phyloP scores from a whole-genome alignment of 2,113 vertebrate species.

The Syngnathoides biaculeatus region DNA sequence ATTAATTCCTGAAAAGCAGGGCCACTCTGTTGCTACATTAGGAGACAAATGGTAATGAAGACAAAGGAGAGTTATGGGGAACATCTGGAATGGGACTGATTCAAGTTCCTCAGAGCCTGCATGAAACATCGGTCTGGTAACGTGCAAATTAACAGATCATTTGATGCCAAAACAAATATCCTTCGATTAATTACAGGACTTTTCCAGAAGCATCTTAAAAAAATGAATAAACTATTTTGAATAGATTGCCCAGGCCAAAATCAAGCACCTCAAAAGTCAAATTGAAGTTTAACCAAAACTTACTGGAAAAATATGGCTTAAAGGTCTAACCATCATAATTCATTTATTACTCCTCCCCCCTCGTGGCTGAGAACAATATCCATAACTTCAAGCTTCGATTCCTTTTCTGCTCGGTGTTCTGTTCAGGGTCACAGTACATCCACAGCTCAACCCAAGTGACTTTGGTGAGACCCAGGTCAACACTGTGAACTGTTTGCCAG shows the following conservation, averaged over 20 bases:
- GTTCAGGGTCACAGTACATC: background rate
- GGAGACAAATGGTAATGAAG: slow-evolving; percentile 62
- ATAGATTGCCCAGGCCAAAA: background rate
- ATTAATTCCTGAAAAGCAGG: slow-evolving; percentile 46
- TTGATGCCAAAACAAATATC: slow-evolving; percentile 49
- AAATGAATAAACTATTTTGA: background rate
- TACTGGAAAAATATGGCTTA: background rate
- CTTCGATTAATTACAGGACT: slow-evolving; percentile 24
- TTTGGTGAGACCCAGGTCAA: background rate
- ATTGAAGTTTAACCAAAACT: background rate
- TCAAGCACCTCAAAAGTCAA: background rate
- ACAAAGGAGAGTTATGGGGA: slow-evolving; percentile 57
- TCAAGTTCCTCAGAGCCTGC: slow-evolving; percentile 25
- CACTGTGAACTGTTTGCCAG: background rate
- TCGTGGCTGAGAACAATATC: no score
- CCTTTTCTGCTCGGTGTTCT: background rate
- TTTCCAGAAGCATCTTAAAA: background rate
- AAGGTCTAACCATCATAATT: background rate
- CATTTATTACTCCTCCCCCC: background rate
- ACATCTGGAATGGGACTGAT: slow-evolving; percentile 58
- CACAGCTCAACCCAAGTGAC: background rate
- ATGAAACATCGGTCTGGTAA: slow-evolving; percentile 28
- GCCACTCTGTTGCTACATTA: slow-evolving; percentile 16
- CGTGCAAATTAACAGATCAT: slow-evolving; percentile 57
- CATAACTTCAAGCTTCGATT: background rate